Evolutionary conservation across 2,113 vertebrate genomes (phyloP).

Genomic region (Nycticebus coucang): DNA sequence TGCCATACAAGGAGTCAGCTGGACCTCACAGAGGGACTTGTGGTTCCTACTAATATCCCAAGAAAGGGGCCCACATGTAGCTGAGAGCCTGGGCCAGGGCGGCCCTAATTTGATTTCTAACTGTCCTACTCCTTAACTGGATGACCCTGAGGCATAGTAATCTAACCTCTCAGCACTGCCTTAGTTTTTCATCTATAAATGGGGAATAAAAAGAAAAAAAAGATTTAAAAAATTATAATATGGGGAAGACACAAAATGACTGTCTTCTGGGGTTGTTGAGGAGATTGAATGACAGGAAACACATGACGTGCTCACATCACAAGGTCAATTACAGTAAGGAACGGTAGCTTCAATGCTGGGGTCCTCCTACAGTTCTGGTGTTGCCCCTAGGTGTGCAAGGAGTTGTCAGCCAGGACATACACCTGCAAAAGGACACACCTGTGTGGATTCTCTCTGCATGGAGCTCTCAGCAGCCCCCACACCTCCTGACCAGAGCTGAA

Average conservation of each 20-base stretch:
- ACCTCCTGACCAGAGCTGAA: background rate
- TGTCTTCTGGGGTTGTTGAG: background rate
- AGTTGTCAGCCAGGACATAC: background rate
- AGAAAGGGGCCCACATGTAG: background rate
- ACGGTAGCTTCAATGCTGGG: rapidly evolving
- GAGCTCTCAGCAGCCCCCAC: background rate
- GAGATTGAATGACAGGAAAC: background rate
- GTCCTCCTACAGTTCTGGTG: background rate
- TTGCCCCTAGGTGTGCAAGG: background rate
- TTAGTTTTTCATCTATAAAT: background rate
- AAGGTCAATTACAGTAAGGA: background rate
- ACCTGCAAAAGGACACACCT: background rate
- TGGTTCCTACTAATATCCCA: background rate
- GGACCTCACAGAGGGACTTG: background rate
- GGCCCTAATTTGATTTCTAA: background rate
- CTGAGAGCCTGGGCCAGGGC: background rate
- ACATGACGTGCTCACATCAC: background rate
- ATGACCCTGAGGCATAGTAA: background rate
- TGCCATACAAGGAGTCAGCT: background rate
- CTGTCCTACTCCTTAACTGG: background rate
- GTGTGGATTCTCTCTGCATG: rapidly evolving
- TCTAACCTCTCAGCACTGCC: background rate
- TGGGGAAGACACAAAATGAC: background rate
- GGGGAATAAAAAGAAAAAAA: no score
- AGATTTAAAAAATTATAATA: background rate